phyloP scores from a whole-genome alignment of 2,113 vertebrate genomes.

The Antechinus flavipes region DNA sequence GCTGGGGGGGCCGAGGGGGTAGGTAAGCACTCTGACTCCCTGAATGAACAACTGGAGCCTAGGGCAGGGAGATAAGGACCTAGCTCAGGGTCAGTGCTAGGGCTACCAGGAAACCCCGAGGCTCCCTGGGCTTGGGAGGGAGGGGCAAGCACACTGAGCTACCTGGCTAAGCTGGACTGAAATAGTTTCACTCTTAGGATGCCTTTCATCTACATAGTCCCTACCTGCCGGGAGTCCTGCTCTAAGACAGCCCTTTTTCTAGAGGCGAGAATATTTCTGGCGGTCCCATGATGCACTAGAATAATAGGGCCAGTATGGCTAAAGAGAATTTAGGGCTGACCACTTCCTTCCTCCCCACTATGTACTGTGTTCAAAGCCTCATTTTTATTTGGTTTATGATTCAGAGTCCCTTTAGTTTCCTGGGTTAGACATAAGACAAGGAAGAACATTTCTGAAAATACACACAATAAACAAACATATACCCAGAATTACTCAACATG shows the following conservation, averaged over 20 bases:
- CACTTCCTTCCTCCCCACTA: not conserved
- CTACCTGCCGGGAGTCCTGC: not conserved
- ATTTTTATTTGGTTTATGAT: not conserved
- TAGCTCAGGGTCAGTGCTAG: not conserved
- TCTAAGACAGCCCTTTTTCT: conserved; percentile 11
- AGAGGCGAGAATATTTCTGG: conserved; percentile 24
- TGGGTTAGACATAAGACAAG: not conserved
- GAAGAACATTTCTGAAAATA: not conserved
- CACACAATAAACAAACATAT: not conserved
- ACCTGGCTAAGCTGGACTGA: not conserved
- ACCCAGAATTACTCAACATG: not conserved
- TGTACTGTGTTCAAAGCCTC: not conserved
- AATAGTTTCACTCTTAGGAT: not conserved
- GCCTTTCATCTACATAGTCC: not conserved
- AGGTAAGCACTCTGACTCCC: not conserved
- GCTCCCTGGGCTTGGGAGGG: not conserved
- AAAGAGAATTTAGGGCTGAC: not conserved
- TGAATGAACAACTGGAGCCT: not conserved
- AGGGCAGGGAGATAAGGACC: conserved; percentile 11
- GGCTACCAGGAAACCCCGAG: conserved; percentile 18
- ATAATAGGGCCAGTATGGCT: not conserved
- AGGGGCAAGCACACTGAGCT: not conserved
- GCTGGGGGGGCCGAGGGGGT: not conserved
- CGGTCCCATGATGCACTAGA: not conserved
- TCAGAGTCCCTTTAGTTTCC: not conserved